Conservation (phyloP, 2,113 vertebrate genomes). For the Sitta europaea region DNA sequence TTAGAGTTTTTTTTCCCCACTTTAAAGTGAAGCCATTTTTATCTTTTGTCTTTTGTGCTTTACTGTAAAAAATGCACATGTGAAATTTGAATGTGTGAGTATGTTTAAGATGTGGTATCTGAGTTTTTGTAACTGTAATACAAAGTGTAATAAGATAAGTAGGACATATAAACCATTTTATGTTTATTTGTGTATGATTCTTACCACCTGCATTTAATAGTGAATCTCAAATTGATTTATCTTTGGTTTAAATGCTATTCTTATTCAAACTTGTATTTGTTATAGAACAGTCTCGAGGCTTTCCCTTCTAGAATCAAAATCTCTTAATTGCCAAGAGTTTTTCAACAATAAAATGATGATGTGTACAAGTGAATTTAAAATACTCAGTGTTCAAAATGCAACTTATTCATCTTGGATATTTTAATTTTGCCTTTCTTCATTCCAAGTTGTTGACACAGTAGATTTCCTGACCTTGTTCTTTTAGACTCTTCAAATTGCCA, state of each 20-base stretch:
- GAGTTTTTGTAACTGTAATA: background rate
- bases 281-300: background rate
- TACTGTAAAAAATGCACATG: background rate
- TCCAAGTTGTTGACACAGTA: background rate
- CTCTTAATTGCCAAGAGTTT: background rate
- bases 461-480: background rate
- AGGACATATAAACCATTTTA: background rate
- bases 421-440: background rate
- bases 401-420: background rate
- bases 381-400: background rate
- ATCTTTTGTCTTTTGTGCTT: constrained; percentile 55
- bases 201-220: background rate
- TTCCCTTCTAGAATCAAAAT: background rate
- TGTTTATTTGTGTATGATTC: background rate
- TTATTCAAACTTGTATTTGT: background rate
- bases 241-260: background rate
- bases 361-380: background rate
- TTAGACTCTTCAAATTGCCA: background rate
- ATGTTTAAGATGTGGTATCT: background rate
- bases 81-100: background rate
- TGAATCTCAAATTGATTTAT: background rate
- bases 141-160: background rate
- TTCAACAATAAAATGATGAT: background rate
- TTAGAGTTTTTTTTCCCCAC: background rate
- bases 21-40: constrained; percentile 52